phyloP scores from a whole-genome alignment of 2,888 invertebrate genomes.

The Pseudococcus jackbeardsleyi region DNA sequence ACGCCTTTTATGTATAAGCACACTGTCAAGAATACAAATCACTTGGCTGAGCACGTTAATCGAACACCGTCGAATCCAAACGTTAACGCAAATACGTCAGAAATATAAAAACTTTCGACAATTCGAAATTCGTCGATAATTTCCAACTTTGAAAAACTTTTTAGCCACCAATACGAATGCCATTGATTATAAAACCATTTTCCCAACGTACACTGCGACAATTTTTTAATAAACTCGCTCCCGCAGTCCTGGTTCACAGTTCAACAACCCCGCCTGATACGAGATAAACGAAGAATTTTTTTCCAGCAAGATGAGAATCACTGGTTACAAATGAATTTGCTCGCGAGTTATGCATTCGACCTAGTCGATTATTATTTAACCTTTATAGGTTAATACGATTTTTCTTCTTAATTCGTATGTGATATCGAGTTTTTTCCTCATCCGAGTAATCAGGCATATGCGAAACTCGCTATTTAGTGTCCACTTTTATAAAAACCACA shows the following conservation, averaged over 20 bases:
- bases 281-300: no score
- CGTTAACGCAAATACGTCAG: neutral
- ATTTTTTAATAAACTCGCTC: no score
- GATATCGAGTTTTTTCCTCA: neutral
- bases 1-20: neutral
- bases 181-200: no score
- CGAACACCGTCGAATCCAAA: neutral
- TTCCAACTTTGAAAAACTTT: neutral
- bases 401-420: neutral
- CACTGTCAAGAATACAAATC: conserved; percentile 15
- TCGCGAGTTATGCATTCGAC: neutral
- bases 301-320: no score
- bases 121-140: conserved; percentile 7
- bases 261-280: no score
- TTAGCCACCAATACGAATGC: neutral
- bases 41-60: neutral
- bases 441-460: neutral
- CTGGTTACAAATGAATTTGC: neutral
- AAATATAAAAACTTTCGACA: conserved; percentile 3
- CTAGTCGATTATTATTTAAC: neutral
- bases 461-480: neutral
- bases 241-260: no score
- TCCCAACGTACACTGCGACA: no score
- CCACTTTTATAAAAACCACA: neutral
- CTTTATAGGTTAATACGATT: neutral